These are phyloP conservation scores for Balaeniceps rex DNA, from an alignment of 2,113 vertebrate species.

Conservation along the genomic window DNA sequence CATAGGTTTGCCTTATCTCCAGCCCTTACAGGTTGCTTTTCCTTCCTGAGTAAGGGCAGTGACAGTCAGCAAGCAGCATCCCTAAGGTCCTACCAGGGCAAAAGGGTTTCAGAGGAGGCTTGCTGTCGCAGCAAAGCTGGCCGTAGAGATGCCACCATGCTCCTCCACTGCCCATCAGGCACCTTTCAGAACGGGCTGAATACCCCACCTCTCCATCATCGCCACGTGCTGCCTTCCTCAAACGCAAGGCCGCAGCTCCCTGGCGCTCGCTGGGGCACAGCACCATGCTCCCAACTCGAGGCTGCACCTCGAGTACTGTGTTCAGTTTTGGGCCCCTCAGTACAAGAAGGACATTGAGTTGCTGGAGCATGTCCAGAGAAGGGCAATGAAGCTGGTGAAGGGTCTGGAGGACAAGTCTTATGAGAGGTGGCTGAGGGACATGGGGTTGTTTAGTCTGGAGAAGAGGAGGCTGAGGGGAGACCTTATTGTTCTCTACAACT, in stretches of 20 bases:
- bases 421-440: too few relatives aligned
- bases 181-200: background rate
- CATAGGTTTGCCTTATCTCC: background rate
- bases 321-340: too few relatives aligned
- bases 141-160: accelerated
- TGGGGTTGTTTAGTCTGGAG: too few relatives aligned
- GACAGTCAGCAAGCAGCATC: background rate
- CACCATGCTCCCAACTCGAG: background rate
- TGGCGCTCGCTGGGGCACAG: accelerated
- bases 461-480: too few relatives aligned
- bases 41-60: background rate
- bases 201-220: accelerated
- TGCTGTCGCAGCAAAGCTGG: background rate
- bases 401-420: too few relatives aligned
- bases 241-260: background rate
- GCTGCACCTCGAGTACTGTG: too few relatives aligned
- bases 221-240: accelerated
- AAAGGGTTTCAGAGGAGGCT: background rate
- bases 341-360: too few relatives aligned
- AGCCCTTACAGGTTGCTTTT: background rate
- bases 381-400: too few relatives aligned
- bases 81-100: background rate
- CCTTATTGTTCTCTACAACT: too few relatives aligned
- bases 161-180: background rate
- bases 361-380: too few relatives aligned